phyloP scores from a whole-genome alignment of 2,113 vertebrate species.

The Enhydra lutris region DNA sequence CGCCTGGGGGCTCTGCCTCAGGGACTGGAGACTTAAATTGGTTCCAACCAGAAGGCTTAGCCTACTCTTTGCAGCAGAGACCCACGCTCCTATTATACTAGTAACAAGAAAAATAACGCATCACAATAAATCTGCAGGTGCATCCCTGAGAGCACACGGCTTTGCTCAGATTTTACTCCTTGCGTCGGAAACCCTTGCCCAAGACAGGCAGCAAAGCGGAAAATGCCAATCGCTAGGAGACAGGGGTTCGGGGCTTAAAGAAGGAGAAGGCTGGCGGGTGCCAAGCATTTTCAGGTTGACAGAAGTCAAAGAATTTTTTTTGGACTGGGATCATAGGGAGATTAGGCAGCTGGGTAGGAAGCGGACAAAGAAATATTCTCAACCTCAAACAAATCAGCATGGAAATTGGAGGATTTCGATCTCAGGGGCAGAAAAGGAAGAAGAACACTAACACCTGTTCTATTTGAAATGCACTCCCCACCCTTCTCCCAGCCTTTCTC shows the following conservation, averaged over 20 bases:
- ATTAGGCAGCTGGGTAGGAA: background rate
- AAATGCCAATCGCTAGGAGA: background rate
- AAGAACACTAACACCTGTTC: background rate
- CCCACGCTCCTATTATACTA: background rate
- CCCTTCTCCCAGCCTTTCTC: background rate
- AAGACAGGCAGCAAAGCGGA: background rate
- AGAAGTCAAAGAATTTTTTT: background rate
- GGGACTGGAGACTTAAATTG: constrained; percentile 24
- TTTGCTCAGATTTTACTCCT: background rate
- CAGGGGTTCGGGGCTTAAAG: background rate
- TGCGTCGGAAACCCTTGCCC: background rate
- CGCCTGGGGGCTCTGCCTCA: constrained; percentile 16
- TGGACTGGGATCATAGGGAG: background rate
- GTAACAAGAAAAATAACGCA: background rate
- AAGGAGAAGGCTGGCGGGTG: background rate
- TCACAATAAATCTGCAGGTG: background rate
- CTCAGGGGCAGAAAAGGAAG: background rate
- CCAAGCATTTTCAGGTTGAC: background rate
- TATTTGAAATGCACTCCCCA: background rate
- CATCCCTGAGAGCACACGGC: background rate
- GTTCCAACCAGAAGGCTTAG: constrained; percentile 36
- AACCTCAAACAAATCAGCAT: constrained; percentile 17
- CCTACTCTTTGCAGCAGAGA: background rate
- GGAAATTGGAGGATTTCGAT: background rate
- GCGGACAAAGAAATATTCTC: background rate